Evolutionary conservation across 2,888 invertebrate genomes (phyloP).

Genomic region (Eremobia ochroleuca): DNA sequence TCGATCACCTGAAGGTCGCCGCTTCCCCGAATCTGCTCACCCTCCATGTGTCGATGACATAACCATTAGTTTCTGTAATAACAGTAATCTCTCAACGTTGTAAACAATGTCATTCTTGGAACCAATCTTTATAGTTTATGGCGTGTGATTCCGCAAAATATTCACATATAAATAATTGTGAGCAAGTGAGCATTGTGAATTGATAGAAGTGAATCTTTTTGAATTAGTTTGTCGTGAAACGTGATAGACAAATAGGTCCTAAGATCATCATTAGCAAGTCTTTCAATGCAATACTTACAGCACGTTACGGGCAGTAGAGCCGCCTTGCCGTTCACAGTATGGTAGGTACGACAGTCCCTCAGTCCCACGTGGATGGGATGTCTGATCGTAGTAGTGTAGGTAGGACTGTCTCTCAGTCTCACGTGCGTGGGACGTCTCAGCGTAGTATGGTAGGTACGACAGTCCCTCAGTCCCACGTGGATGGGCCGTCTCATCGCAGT

Average conservation of each 20-base stretch:
- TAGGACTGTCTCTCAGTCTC: background rate
- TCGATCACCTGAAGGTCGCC: conserved; percentile 54
- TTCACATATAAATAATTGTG: background rate
- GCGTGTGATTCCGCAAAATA: conserved; percentile 17
- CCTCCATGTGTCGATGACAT: conserved; percentile 55
- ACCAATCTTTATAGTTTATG: conserved; percentile 29
- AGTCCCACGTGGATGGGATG: background rate
- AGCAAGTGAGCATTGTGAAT: background rate
- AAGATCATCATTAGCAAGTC: background rate
- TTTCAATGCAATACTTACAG: background rate
- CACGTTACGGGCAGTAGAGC: background rate
- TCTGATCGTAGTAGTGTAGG: background rate
- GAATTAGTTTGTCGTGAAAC: background rate
- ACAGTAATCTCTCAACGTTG: conserved; percentile 63
- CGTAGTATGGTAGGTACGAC: background rate
- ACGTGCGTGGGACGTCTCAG: too few species aligned
- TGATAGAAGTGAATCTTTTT: background rate
- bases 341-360: background rate
- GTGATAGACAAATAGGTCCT: background rate
- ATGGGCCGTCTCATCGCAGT: background rate
- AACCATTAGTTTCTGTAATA: conserved; percentile 68
- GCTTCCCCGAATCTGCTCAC: conserved; percentile 72
- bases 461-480: background rate
- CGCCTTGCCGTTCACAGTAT: background rate
- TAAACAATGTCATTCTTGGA: conserved; percentile 56